Conservation (phyloP, 2,797 vertebrate species). For the Lates japonicus region DNA sequence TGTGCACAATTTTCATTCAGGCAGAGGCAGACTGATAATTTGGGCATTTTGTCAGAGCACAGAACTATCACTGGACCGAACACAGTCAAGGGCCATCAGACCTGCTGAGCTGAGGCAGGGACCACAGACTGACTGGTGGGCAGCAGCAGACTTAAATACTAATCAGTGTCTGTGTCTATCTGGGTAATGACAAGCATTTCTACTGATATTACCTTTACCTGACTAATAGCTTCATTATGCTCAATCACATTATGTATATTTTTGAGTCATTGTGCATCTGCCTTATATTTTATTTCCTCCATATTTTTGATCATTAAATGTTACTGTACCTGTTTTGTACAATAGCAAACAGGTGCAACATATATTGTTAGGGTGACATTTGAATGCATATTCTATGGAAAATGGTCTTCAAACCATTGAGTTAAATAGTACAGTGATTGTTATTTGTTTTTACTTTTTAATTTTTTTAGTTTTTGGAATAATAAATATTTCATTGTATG, state of each 20-base stretch:
- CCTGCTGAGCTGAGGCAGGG: background rate
- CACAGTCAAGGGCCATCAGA: background rate
- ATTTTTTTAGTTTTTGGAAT: too few relatives aligned
- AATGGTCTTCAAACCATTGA: background rate
- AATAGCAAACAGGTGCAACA: background rate
- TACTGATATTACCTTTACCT: background rate
- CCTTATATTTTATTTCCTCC: too few relatives aligned
- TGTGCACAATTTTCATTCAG: background rate
- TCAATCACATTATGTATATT: too few relatives aligned
- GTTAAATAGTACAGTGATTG: background rate
- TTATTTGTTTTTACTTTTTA: background rate
- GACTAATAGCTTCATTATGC: too few relatives aligned
- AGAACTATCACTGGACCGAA: background rate
- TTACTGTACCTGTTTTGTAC: too few relatives aligned
- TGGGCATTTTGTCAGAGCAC: conserved; percentile 25
- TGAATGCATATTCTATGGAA: background rate
- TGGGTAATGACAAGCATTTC: conserved; percentile 5
- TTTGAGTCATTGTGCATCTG: too few relatives aligned
- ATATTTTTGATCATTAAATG: too few relatives aligned
- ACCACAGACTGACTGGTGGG: background rate
- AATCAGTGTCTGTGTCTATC: background rate
- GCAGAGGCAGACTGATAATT: conserved; percentile 4
- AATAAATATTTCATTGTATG: background rate
- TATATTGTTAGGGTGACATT: background rate
- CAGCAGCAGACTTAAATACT: background rate